These are phyloP conservation scores for Ophioninae sp. DNA, from an alignment of 2,888 invertebrate genomes.

Conservation along the genomic window DNA sequence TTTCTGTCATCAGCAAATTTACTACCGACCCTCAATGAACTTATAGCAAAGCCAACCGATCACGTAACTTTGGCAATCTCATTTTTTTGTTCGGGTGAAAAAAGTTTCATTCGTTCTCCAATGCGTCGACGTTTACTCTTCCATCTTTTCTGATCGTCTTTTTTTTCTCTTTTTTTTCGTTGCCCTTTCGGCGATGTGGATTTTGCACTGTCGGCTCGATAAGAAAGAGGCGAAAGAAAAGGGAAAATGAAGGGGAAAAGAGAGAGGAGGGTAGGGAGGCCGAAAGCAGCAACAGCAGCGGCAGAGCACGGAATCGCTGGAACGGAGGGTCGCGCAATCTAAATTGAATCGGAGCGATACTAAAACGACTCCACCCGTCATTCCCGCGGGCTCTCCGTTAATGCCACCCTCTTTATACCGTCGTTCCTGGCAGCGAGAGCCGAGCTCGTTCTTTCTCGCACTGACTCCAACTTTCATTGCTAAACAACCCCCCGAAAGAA, in stretches of 20 bases:
- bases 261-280: slow-evolving; percentile 19
- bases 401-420: slow-evolving; percentile 51
- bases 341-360: slow-evolving; percentile 67
- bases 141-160: background rate
- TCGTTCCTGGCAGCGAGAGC: slow-evolving; percentile 5
- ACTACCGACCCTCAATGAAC: background rate
- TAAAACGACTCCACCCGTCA: slow-evolving; percentile 60
- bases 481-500: slow-evolving; percentile 26
- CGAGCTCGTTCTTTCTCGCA: slow-evolving; percentile 6
- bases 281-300: slow-evolving; percentile 19
- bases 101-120: slow-evolving; percentile 3
- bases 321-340: slow-evolving; percentile 64
- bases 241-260: slow-evolving; percentile 5
- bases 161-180: slow-evolving; percentile 15
- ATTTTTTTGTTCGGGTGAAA: background rate
- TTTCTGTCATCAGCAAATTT: background rate
- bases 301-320: slow-evolving; percentile 44
- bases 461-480: slow-evolving; percentile 13
- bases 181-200: slow-evolving; percentile 29
- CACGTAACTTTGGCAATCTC: background rate
- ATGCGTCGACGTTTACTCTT: slow-evolving; percentile 6
- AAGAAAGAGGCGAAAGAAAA: slow-evolving; percentile 32
- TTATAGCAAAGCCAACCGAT: background rate
- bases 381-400: slow-evolving; percentile 50
- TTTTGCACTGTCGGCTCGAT: slow-evolving; percentile 47